Percentiles rank a stretch among this genome's conserved stretches.
Conservation (phyloP, 2,888 invertebrate species). For the Lasioglossum figueresi region DNA sequence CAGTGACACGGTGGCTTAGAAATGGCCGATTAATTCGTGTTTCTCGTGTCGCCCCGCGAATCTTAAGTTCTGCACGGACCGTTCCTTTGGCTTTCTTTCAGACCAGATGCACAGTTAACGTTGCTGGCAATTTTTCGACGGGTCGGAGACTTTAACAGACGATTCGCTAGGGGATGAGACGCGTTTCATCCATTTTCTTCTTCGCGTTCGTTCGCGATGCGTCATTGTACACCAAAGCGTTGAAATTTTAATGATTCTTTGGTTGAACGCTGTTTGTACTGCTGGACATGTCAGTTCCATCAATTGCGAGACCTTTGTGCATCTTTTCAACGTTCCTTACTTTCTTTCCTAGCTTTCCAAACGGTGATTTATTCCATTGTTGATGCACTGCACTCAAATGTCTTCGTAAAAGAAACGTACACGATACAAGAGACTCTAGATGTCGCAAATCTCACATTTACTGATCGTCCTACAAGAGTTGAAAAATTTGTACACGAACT, state of each 20-base stretch:
- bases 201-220: not conserved
- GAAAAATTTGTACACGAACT: not conserved
- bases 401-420: not conserved
- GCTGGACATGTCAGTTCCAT: not conserved
- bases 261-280: not conserved
- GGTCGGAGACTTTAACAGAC: not conserved
- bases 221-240: too few species aligned
- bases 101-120: not conserved
- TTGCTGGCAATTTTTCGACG: not conserved
- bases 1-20: slow-evolving; percentile 10
- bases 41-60: slow-evolving; percentile 7
- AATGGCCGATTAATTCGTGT: slow-evolving; percentile 14
- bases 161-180: not conserved
- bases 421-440: not conserved
- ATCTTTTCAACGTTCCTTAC: not conserved
- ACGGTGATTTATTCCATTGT: not conserved
- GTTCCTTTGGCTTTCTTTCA: not conserved
- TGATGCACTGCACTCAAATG: not conserved
- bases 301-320: not conserved
- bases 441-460: not conserved
- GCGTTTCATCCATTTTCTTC: not conserved
- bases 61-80: not conserved
- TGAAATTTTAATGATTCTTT: not conserved
- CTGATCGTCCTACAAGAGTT: too few species aligned
- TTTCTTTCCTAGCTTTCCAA: not conserved